phyloP scores from a whole-genome alignment of 2,797 vertebrate species.

The Eulemur rubriventer region DNA sequence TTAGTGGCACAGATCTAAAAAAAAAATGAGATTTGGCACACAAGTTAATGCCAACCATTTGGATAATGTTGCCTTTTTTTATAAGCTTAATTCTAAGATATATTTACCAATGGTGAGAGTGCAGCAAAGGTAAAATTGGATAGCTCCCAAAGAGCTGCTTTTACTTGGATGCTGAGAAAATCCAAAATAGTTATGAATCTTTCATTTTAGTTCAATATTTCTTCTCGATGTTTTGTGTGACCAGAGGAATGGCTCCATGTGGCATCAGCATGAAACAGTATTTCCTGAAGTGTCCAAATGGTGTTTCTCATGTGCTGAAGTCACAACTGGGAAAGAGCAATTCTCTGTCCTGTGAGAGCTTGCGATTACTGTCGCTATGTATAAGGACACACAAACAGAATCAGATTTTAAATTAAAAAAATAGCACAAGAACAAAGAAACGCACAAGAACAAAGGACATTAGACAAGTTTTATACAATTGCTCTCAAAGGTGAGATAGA shows the following conservation, averaged over 20 bases:
- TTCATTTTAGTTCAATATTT: slow-evolving; percentile 15
- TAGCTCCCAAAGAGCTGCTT: background rate
- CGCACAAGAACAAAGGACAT: background rate
- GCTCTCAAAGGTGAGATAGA: background rate
- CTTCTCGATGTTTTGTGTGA: background rate
- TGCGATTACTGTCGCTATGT: background rate
- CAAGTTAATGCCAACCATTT: slow-evolving; percentile 37
- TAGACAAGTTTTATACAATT: background rate
- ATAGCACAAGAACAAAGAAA: background rate
- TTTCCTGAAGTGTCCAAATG: background rate
- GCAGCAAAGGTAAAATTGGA: slow-evolving; percentile 3
- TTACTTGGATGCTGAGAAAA: slow-evolving; percentile 21
- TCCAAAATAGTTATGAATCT: slow-evolving; percentile 14
- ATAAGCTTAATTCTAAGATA: slow-evolving; percentile 15
- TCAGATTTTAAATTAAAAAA: background rate
- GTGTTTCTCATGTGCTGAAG: background rate
- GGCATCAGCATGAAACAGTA: background rate
- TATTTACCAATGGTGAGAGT: background rate
- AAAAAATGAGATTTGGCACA: slow-evolving; percentile 12
- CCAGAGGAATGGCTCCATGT: background rate
- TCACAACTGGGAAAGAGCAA: background rate
- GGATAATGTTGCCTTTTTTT: background rate
- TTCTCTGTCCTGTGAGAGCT: background rate
- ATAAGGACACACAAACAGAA: background rate
- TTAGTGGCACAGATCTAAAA: slow-evolving; percentile 31